Evolutionary conservation across 1,140 invertebrate genomes (phyloP).

Genomic region (Pseudoatta argentina): DNA sequence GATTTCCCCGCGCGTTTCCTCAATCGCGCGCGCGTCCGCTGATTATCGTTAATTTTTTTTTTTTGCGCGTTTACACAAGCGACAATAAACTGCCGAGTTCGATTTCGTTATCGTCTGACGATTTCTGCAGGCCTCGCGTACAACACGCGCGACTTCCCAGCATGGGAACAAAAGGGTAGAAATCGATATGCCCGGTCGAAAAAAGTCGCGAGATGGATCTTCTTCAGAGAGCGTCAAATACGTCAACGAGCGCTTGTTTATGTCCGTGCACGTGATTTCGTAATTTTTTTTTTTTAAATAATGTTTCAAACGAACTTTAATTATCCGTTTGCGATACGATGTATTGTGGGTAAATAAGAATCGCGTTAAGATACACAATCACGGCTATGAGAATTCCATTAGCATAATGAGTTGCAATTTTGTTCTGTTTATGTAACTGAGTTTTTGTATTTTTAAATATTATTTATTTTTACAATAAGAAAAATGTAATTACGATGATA

Average conservation of each 20-base stretch:
- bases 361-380: constrained; percentile 14
- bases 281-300: too few relatives aligned
- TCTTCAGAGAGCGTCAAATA: background rate
- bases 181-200: background rate
- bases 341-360: background rate
- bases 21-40: background rate
- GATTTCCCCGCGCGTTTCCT: constrained; percentile 60
- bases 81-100: background rate
- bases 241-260: background rate
- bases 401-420: background rate
- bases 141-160: background rate
- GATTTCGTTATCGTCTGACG: constrained; percentile 20
- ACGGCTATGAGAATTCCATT: background rate
- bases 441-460: constrained; percentile 39
- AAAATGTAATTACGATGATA: background rate
- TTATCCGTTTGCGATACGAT: background rate
- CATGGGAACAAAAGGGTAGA: background rate
- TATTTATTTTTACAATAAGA: background rate
- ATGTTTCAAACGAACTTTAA: background rate
- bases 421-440: constrained; percentile 64
- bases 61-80: background rate
- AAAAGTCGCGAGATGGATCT: background rate
- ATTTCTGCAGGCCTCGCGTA: background rate
- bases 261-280: background rate
- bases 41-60: background rate